Evolutionary conservation across 1,140 invertebrate genomes (phyloP).

Genomic region (Drosophila lacertosa): DNA sequence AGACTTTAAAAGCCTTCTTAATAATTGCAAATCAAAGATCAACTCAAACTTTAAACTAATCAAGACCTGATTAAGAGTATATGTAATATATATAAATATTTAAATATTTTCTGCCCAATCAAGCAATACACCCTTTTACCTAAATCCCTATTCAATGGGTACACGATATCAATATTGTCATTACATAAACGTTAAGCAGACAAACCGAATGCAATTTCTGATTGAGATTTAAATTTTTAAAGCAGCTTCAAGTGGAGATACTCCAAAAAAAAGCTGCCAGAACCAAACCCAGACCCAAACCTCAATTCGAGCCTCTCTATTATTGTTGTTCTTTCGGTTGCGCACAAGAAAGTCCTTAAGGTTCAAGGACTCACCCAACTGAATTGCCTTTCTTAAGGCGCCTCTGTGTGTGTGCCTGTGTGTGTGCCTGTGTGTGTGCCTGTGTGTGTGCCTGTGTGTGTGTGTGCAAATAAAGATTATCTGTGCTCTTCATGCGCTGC

Average conservation of each 20-base stretch:
- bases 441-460: slow-evolving; percentile 9
- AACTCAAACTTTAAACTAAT: no score
- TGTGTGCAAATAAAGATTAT: slow-evolving; percentile 73
- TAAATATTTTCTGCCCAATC: no score
- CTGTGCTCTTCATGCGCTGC: slow-evolving; percentile 54
- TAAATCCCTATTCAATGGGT: no score
- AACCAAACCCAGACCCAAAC: no score
- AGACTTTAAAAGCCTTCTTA: no score
- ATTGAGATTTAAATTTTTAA: slow-evolving; percentile 38
- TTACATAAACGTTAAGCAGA: slow-evolving; percentile 3
- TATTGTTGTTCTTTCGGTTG: slow-evolving; percentile 19
- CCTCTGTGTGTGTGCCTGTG: not conserved
- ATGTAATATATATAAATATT: no score
- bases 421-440: slow-evolving; percentile 13
- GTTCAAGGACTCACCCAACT: slow-evolving; percentile 69
- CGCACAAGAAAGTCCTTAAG: slow-evolving; percentile 45
- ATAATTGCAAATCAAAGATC: no score
- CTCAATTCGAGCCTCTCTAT: not conserved
- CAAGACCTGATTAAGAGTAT: no score
- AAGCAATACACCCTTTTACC: no score
- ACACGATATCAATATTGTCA: slow-evolving; percentile 10
- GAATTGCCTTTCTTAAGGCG: slow-evolving; percentile 35
- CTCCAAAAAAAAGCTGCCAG: no score
- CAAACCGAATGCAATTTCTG: slow-evolving; percentile 22
- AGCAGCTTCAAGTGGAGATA: not conserved